phyloP scores from a whole-genome alignment of 2,113 vertebrate species.

The Monarcha castaneiventris region DNA sequence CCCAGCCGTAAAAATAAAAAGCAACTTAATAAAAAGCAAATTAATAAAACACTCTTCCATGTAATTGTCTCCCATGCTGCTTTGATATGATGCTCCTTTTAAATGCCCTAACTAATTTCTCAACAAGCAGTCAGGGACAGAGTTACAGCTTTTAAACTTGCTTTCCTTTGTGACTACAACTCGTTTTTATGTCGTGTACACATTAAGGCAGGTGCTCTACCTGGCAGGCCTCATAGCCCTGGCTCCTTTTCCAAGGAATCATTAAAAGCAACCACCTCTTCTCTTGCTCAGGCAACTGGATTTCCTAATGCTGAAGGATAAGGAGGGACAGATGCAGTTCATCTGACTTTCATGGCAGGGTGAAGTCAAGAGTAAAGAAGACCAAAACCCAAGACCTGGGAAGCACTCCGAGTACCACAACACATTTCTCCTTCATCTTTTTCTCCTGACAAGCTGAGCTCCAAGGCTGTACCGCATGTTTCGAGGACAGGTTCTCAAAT shows the following conservation, averaged over 20 bases:
- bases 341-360: background rate
- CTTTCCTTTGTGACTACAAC: background rate
- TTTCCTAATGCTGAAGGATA: background rate
- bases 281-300: background rate
- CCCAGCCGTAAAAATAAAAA: background rate
- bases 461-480: background rate
- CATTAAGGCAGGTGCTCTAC: background rate
- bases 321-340: background rate
- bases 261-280: background rate
- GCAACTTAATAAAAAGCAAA: background rate
- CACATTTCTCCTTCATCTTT: background rate
- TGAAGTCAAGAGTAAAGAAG: background rate
- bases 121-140: background rate
- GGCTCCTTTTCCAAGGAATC: background rate
- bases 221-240: background rate
- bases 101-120: background rate
- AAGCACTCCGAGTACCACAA: rapidly evolving
- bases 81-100: background rate
- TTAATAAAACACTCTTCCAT: background rate
- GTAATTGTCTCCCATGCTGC: background rate
- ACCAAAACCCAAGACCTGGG: background rate
- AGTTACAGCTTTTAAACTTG: background rate
- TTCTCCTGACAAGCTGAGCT: background rate
- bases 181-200: background rate
- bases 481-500: background rate